Conservation (phyloP, 2,797 vertebrate genomes). For the Chanos chanos region DNA sequence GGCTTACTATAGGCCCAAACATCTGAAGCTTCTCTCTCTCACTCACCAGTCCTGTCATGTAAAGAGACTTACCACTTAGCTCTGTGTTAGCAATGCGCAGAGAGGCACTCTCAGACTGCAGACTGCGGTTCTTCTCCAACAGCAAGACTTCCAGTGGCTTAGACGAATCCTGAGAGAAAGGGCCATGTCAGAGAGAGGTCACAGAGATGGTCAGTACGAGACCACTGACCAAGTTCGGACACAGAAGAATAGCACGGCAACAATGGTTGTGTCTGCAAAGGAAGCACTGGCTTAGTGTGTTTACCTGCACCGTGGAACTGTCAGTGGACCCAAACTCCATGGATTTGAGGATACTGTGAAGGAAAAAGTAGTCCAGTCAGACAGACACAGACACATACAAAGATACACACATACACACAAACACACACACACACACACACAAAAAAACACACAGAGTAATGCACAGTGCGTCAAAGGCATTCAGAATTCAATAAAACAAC, state of each 20-base stretch:
- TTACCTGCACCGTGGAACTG: conserved; percentile 84
- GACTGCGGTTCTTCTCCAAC: conserved; percentile 92
- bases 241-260: too few relatives aligned
- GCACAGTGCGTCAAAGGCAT: background rate
- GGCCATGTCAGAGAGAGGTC: background rate
- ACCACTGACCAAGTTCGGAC: too few relatives aligned
- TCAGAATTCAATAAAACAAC: background rate
- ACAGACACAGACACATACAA: background rate
- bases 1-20: too few relatives aligned
- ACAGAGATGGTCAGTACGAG: too few relatives aligned
- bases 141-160: conserved; percentile 95
- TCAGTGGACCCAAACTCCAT: conserved; percentile 94
- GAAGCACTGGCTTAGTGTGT: background rate
- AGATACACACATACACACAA: background rate
- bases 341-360: conserved; percentile 89
- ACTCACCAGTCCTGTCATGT: too few relatives aligned
- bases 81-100: conserved; percentile 93
- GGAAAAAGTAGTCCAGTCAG: background rate
- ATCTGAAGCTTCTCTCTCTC: too few relatives aligned
- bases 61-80: conserved; percentile 86
- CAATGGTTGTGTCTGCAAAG: background rate
- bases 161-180: conserved; percentile 78
- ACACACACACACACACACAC: background rate
- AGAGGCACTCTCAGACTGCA: conserved; percentile 92
- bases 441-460: conserved; percentile 1